Conservation (phyloP, 2,113 vertebrate genomes). For the Hemicordylus capensis region DNA sequence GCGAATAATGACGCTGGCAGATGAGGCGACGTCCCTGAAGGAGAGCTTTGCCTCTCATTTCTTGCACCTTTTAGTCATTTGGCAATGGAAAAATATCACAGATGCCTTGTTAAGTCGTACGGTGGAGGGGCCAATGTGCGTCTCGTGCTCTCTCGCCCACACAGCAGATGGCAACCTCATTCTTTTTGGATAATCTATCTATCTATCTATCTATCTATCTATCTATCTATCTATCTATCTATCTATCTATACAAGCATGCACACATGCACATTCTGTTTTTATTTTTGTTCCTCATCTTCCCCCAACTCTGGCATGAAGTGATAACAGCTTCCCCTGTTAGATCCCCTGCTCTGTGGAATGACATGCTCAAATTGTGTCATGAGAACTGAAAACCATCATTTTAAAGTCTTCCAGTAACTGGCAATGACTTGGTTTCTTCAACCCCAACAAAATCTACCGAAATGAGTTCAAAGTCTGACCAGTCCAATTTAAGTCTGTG, state of each 20-base stretch:
- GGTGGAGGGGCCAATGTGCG: not conserved
- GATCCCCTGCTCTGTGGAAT: no score
- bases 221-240: not conserved
- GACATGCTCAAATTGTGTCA: no score
- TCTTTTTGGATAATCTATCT: constrained; percentile 22
- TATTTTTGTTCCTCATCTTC: constrained; percentile 50
- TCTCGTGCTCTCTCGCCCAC: constrained; percentile 52
- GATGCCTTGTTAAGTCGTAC: not conserved
- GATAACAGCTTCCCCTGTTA: not conserved
- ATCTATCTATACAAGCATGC: not conserved
- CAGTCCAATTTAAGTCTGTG: no score
- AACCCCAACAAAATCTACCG: no score
- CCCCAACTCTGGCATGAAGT: constrained; percentile 12
- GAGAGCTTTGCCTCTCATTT: not conserved
- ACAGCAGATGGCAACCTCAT: constrained; percentile 65
- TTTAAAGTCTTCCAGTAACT: no score
- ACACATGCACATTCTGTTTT: constrained; percentile 29
- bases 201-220: no score
- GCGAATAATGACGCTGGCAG: fast-evolving
- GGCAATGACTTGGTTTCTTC: no score
- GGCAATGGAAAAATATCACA: fast-evolving
- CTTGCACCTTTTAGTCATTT: not conserved
- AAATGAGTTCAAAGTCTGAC: no score
- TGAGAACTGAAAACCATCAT: no score
- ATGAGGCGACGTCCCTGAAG: not conserved